Evolutionary conservation across 2,888 invertebrate species (phyloP), one percentile per base, ranked within the genome.

Genomic region (Laspeyria flexula): DNA sequence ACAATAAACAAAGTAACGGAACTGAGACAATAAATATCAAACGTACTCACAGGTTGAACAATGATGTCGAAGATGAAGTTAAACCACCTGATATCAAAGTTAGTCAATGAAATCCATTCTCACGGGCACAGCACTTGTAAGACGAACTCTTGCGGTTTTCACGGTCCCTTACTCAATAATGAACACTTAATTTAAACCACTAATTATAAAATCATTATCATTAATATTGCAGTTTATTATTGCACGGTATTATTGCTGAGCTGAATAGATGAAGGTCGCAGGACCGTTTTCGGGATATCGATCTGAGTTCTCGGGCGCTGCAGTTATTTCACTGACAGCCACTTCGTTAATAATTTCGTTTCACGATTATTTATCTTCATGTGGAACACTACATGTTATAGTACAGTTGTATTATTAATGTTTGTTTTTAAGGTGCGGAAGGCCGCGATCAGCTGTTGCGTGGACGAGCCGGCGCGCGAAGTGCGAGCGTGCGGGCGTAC

Each of bases 41-140:
- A 63, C 37, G 55, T 75, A 78, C 78, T 80, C 59, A 76, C 77
- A 69, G 69, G 60, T 71, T 66, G 74, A 83, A 82, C 77, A 81
- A 81, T 76, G 72, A 61, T 66, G 70, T 67, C 52, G 69, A 65
- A 69, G 74, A 78, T 59, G 75, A 73, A 75, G 72, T 68, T 73
- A 75, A 74, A 77, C 55, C 81, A 81, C 79, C 67, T 73, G 76
- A 79, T 74, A 76, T 72, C 51, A 72, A 56, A 79, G 75, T 84
- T 78, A 83, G 80, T 77, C 71, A 76, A 81, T 77, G 80, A 80
- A 82, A 89, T 89, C 86, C 88, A 90, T 88, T 81, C 72, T 82
- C 77, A 81, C 75, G 72, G 70, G 78, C 86, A 85, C 81, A 78
- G 52, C 86, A 88, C 87, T 81, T 73, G 73, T 70, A 79, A 80